Percentiles rank a stretch among this genome's conserved stretches.
Evolutionary conservation across 1,140 invertebrate species (phyloP).

Genomic region (Musca vetustissima): DNA sequence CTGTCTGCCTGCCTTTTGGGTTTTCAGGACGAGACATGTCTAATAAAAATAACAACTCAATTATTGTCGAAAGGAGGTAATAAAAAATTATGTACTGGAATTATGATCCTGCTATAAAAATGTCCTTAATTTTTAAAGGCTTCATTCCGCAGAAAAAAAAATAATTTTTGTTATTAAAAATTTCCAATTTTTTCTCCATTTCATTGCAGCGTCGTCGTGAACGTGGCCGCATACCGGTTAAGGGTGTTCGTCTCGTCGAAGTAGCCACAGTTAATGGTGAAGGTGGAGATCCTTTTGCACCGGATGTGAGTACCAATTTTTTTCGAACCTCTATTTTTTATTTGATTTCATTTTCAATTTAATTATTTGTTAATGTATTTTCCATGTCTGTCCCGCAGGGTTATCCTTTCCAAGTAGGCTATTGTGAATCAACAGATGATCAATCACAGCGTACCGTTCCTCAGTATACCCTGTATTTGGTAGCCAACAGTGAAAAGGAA

Average conservation of each 20-base stretch:
- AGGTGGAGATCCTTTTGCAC: slow-evolving; percentile 54
- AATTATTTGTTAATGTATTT: slow-evolving; percentile 32
- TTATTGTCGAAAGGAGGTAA: too few relatives aligned
- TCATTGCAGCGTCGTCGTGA: slow-evolving; percentile 71
- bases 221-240: slow-evolving; percentile 74
- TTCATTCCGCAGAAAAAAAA: not conserved
- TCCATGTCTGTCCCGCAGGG: slow-evolving; percentile 45
- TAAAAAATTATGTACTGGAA: too few relatives aligned
- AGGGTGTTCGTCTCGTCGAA: slow-evolving; percentile 75
- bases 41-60: too few relatives aligned
- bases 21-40: too few relatives aligned
- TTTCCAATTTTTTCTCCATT: slow-evolving; percentile 10
- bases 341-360: slow-evolving; percentile 16
- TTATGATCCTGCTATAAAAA: not conserved
- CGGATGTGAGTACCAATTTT: slow-evolving; percentile 48
- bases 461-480: slow-evolving; percentile 77
- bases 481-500: slow-evolving; percentile 70
- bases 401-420: slow-evolving; percentile 72
- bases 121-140: not conserved
- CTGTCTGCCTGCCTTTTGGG: too few relatives aligned
- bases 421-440: slow-evolving; percentile 59
- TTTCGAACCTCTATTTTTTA: slow-evolving; percentile 4
- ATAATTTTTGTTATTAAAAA: not conserved
- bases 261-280: slow-evolving; percentile 64
- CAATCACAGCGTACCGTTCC: slow-evolving; percentile 52